Evolutionary conservation across 2,888 invertebrate species (phyloP).

Genomic region (Pimpla rufipes): DNA sequence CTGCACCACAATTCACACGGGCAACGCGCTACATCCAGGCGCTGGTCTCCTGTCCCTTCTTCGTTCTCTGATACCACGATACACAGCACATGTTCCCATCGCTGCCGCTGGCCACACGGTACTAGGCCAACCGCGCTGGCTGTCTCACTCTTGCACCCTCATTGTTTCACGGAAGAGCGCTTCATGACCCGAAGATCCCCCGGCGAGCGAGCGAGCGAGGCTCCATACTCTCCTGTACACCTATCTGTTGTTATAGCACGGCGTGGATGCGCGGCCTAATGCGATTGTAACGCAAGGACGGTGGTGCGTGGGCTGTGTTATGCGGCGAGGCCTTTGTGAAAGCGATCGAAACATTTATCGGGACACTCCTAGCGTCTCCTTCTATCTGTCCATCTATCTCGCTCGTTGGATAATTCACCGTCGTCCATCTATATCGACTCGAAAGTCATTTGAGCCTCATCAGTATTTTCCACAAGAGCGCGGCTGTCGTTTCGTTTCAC

Average conservation of each 20-base stretch:
- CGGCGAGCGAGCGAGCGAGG: constrained; percentile 36
- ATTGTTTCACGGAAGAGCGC: constrained; percentile 58
- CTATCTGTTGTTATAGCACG: constrained; percentile 27
- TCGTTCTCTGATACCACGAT: constrained; percentile 45
- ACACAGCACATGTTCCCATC: constrained; percentile 6
- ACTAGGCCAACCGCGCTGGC: constrained; percentile 13
- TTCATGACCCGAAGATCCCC: constrained; percentile 53
- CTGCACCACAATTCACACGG: constrained; percentile 17
- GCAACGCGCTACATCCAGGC: neutral
- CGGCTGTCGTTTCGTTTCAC: constrained; percentile 39
- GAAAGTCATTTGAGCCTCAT: constrained; percentile 64
- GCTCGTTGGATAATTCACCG: neutral
- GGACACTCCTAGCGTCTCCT: constrained; percentile 27
- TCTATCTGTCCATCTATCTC: neutral
- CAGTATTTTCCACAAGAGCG: constrained; percentile 63
- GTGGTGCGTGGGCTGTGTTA: constrained; percentile 32
- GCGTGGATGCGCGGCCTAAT: constrained; percentile 43
- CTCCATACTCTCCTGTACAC: constrained; percentile 24
- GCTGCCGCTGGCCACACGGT: constrained; percentile 23
- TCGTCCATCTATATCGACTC: constrained; percentile 20
- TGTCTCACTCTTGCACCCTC: constrained; percentile 43
- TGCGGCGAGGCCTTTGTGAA: constrained; percentile 53
- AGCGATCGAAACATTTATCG: constrained; percentile 64
- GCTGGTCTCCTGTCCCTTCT: constrained; percentile 33
- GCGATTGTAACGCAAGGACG: constrained; percentile 62